A percentile compares a stretch with the other conserved stretches of the same genome.
phyloP scores from a whole-genome alignment of 2,888 invertebrate species.

The Hylaea fasciaria region DNA sequence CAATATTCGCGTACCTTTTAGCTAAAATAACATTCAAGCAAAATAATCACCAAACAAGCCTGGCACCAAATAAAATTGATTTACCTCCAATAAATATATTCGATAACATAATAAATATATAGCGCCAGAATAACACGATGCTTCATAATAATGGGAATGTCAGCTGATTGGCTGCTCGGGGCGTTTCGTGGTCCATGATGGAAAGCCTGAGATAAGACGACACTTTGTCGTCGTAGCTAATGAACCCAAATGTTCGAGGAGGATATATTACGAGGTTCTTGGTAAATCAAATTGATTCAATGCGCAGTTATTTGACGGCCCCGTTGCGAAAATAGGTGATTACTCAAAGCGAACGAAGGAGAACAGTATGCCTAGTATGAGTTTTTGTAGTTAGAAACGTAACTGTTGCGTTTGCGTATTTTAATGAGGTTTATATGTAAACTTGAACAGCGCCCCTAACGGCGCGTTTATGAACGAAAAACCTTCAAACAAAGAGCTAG shows the following conservation, averaged over 20 bases:
- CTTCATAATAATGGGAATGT: slow-evolving; percentile 11
- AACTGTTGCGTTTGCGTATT: no score
- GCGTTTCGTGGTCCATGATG: slow-evolving; percentile 7
- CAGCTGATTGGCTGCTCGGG: slow-evolving; percentile 12
- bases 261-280: slow-evolving; percentile 11
- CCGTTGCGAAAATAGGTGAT: no score
- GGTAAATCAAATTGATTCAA: neutral
- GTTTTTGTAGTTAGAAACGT: no score
- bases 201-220: slow-evolving; percentile 3
- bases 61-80: slow-evolving; percentile 13
- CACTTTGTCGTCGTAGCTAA: slow-evolving; percentile 20
- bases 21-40: neutral
- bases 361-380: no score
- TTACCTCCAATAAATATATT: slow-evolving; percentile 17
- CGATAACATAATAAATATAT: slow-evolving; percentile 14
- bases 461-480: no score
- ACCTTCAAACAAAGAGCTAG: no score
- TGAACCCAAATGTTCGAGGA: slow-evolving; percentile 13
- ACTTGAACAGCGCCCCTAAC: no score
- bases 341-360: no score
- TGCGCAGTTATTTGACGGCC: no score
- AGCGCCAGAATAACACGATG: slow-evolving; percentile 14
- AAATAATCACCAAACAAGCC: neutral
- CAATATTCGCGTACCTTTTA: no score
- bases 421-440: no score